Base-by-base conservation (phyloP, 2,888 invertebrate genomes). In the Sminthurinus aureus region DNA sequence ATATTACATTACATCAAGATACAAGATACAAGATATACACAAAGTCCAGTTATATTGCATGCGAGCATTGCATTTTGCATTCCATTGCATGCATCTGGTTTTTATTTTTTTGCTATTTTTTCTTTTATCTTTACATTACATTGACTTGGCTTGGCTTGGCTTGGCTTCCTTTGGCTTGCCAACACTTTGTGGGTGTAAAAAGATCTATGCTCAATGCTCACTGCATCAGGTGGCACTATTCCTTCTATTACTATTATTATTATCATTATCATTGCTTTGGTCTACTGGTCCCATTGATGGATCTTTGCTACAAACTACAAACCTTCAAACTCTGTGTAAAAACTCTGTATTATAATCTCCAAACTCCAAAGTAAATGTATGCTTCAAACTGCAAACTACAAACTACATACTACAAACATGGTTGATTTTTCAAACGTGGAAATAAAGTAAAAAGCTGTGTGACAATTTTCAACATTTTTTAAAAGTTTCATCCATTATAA, bases 211-310 rank as follows among this genome's bases (percentile, higher is more conserved):
- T 22, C 50, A 58, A 38, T 38, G 38, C 38, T 22, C 50, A 58
- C 52, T 67, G 66, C 79, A 64, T 79, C 79, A 67, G 79, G 51
- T 81, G 80, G 73, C 80, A 81, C 73, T 81, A n/a, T n/a, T n/a
- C n/a, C n/a, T n/a, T n/a, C n/a, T n/a, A n/a, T n/a, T n/a, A 71
- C 73, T 81, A 73, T 71, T 38, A 38, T 38, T 38, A 38, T 38
- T 6, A 38, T 38, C 38, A 38, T 38, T 6, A 38, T 4, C 38
- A 38, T 38, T 38, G 38, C 38, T 73, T 71, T 81, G 80, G 80
- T 81, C 80, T 81, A 81, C 80, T 81, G 80, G 73, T 81, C 73
- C 80, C 80, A 73, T 81, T 81, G 80, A 81, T 81, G 80, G 80
- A 69, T 58, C 4, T 11, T 58, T 13, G 13, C 52, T 13, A 52